Base-by-base conservation (phyloP, 2,113 vertebrate species). In the Percina caprodes region DNA sequence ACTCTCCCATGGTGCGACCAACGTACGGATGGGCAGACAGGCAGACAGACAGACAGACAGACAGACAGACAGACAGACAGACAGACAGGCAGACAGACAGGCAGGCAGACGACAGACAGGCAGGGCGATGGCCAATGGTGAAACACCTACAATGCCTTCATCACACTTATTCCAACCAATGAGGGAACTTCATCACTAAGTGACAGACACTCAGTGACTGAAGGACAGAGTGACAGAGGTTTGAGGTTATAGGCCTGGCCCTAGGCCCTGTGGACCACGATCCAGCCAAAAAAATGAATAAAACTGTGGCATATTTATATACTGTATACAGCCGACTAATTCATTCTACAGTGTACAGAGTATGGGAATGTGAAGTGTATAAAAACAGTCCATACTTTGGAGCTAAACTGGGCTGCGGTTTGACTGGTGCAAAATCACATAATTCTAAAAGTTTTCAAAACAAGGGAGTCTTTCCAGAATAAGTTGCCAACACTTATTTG, bases 321-420 rank as follows among this genome's bases (percentile, higher is more conserved):
- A 59, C 39, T 42, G 39, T 42, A 45, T 54, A 82, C n/a, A 61
- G 55, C 30, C 56, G 33, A 73, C 30, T 74, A 42, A 84, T 65
- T 82, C 45, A 73, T 66, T 75, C 18, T 54, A 19, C 65, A 85
- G 21, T 39, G 83, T 52, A 39, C 71, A 80, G 70, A 68, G 80
- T 60, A 46, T 9, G 45, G 52, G 33, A 51, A 72, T 63, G 67
- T 66, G 71, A 78, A 72, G 58, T 81, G 74, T 82, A 89, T 84
- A 78, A 87, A 86, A 85, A 83, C 69, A 86, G 82, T 78, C 54
- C 49, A 77, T 62, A 74, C 9, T 86, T 79, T 49, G 52, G 52
- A 67, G 70, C 79, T 86, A 87, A 89, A 84, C 69, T 67, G 61
- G 73, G 80, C 67, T 89, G 91, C 1, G 80, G 84, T 91, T 77